Conservation (phyloP, 2,797 vertebrate species). For the Amniataba percoides region DNA sequence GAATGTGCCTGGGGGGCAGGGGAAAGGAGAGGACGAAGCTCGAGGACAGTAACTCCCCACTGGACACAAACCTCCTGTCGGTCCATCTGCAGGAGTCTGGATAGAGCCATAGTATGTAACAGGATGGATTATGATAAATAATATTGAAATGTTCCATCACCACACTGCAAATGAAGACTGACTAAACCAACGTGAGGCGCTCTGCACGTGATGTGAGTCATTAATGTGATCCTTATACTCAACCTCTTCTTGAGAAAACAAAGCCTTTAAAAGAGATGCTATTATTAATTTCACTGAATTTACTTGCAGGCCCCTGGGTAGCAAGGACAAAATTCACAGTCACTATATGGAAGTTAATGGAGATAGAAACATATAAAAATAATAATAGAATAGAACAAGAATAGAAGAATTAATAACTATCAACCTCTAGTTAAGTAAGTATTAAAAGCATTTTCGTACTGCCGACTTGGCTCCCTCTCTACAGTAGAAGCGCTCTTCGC, state of each 20-base stretch:
- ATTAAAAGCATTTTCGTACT: constrained; percentile 76
- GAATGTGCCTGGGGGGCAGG: constrained; percentile 90
- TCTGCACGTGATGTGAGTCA: background rate
- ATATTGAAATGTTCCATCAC: background rate
- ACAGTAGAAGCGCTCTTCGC: constrained; percentile 90
- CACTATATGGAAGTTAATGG: background rate
- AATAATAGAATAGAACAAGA: no score
- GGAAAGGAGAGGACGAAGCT: constrained; percentile 83
- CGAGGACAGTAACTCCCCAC: constrained; percentile 84
- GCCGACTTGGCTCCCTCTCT: constrained; percentile 85
- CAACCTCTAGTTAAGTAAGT: background rate
- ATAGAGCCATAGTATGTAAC: constrained; percentile 10
- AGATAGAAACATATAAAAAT: background rate
- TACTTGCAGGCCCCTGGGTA: no score
- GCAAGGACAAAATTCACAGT: background rate
- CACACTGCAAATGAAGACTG: background rate
- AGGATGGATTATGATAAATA: no score
- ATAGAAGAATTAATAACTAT: background rate
- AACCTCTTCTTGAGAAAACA: background rate
- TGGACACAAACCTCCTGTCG: constrained; percentile 87
- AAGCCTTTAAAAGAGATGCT: background rate
- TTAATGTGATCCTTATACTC: background rate
- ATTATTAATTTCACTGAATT: background rate
- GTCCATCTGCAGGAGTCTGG: constrained; percentile 88
- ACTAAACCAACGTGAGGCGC: background rate